Base-by-base conservation (phyloP, 2,888 invertebrate species). In the Gortyna flavago region DNA sequence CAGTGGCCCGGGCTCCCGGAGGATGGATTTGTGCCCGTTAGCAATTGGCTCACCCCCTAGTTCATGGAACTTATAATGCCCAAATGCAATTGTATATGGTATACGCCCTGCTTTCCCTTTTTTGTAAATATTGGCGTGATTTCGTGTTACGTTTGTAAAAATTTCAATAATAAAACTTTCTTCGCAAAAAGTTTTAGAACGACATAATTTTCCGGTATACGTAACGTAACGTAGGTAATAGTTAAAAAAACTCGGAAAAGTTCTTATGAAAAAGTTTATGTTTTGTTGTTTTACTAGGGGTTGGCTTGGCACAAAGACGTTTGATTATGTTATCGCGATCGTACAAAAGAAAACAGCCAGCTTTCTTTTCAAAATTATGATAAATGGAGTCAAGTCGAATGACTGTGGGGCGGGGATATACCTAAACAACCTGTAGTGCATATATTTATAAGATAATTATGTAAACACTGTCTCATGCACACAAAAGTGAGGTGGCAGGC, bases 181-280 rank as follows among this genome's bases (percentile, higher is more conserved):
- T 32, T 35, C 9, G 5, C 13, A 67, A 61, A 51, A 78, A 73
- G 18, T 69, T 69, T 59, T 7, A 29, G n/a, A 59, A 79, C 41
- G 68, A 65, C 48, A 69, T 64, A 59, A 79, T 74, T 80, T 75
- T 51, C 51, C 21, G 8, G n/a, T 8, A 54, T 44, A 41, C 16
- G 51, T 66, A 48, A 72, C n/a, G n/a, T 66, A 72, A 72, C 32
- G 41, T 66, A 72, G 29, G 41, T 66, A 73, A 79, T 79, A 72
- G 66, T 79, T 66, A 29, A 29, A 66, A 54, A 54, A 72, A 57
- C 77, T 32, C 25, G 5, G 5, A 25, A 51, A 66, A 51, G 13
- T 59, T 32, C 1, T 25, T 5, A 25, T 59, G 32, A 59, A 54
- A 62, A 54, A 54, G 29, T 51, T 74, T 57, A 11, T 35, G 57